A percentile compares a stretch with the other conserved stretches of the same genome.
Conservation (phyloP, 2,113 vertebrate genomes). For the Ciconia maguari region DNA sequence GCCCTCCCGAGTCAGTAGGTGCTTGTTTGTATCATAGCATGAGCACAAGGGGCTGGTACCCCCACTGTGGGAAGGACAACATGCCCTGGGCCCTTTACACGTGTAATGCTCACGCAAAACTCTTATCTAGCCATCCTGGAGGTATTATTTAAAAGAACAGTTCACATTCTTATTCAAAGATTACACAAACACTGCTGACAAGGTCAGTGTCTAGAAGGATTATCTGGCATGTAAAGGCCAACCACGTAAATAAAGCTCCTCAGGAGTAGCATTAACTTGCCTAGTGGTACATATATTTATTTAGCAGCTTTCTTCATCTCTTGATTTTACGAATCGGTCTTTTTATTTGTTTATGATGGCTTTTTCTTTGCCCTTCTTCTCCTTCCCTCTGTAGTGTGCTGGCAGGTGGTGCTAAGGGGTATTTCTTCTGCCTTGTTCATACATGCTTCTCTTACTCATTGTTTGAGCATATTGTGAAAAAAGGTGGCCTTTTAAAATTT, state of each 20-base stretch:
- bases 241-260: conserved; percentile 7
- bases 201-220: conserved; percentile 40
- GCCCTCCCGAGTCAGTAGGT: neutral
- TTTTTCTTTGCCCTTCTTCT: neutral
- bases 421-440: neutral
- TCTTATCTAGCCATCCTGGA: neutral
- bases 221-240: conserved; percentile 31
- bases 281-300: neutral
- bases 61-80: neutral
- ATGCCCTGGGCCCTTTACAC: neutral
- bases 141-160: conserved; percentile 4
- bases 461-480: neutral
- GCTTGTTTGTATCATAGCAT: neutral
- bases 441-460: neutral
- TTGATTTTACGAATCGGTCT: neutral
- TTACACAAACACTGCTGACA: conserved; percentile 33
- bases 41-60: neutral
- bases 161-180: neutral
- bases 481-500: neutral
- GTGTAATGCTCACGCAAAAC: neutral
- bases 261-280: neutral
- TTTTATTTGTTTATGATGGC: neutral
- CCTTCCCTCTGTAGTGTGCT: neutral
- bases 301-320: conserved; percentile 2
- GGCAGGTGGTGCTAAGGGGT: neutral